Base-by-base conservation (phyloP, 1,140 invertebrate species). In the Listronotus oregonensis region DNA sequence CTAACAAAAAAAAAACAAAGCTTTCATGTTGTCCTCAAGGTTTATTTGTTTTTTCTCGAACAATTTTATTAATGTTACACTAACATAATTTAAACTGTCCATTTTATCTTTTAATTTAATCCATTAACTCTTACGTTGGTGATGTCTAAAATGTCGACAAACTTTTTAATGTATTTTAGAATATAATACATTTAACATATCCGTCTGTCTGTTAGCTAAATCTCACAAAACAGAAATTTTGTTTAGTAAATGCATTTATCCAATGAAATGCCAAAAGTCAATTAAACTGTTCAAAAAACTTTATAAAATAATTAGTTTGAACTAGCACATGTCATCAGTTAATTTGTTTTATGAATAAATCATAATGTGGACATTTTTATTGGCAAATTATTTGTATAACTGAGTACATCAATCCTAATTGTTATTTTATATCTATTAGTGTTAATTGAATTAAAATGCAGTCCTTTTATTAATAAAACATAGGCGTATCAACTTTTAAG, bases 221-320 rank as follows among this genome's bases (percentile, higher is more conserved):
- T 11, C 18, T 58, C 43, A 17, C 47, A 18, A 50, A 39, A 39
- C 42, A 6, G 32, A 50, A 58, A 57, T 58, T 58, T 47, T 49
- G 34, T 15, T 21, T 27, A 10, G 32, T 37, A 6, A 43, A 49
- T 21, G 34, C 37, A 21, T 54, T 31, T 42, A 40, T 40, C 15
- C 50, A 43, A 37, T 21, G 34, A 50, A 49, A 31, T n/a, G 40
- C 17, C 59, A 52, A 51, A 51, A 40, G 42, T 32, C 37, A 34
- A 31, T 43, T 56, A 56, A 52, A 17, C 7, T 31, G 10, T 21
- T 32, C 18, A 18, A 27, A 52, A 52, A 52, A 52, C 14, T 46
- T 46, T 46, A 11, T 46, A 46, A 46, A 14, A 11, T 3, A 46
- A 46, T 46, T 46, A 14, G 43, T 18, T 18, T 0, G n/a, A 8